Base-by-base conservation (phyloP, 2,888 invertebrate species). In the Pherbina coryleti region DNA sequence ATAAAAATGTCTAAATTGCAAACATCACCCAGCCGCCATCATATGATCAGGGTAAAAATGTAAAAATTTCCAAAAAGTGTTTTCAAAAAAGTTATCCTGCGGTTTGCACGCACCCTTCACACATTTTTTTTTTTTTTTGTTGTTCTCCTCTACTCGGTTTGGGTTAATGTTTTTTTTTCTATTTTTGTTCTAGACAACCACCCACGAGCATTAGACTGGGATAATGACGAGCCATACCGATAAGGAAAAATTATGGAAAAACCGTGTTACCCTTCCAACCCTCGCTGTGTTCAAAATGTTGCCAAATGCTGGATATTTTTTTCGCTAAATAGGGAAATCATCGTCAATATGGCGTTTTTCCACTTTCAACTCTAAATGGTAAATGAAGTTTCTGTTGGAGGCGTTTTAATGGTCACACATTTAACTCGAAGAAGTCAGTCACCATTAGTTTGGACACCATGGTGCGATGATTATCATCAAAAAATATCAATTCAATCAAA, bases 231-330 rank as follows among this genome's bases (percentile, higher is more conserved):
- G 51, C 14, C 31, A 19, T 34, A 37, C 53, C 57, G 72, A 9
- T 34, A 19, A 25, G 69, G 60, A 49, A 62, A 75, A 76, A 82
- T n/a, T n/a, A n/a, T 80, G 77, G 80, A 76, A 81, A 81, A 81
- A 78, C 77, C 80, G 64, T 81, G 80, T 82, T 79, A 53, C 62
- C 74, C 78, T 75, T 76, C 75, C 71, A 78, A 78, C 78, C 80
- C 78, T 77, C 79, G 55, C 80, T 69, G 64, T 64, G 57, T 74
- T 28, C 19, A 74, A 49, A 64, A 51, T 74, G 31, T 74, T 64
- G 64, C 74, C 74, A 64, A 62, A 34, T 64, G 62, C 64, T n/a
- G 62, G n/a, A 73, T 17, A 28, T 64, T 74, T 64, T n/a, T 72
- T 64, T 74, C 17, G 22, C 64, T n/a, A 74, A 74, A 64, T 31